Evolutionary conservation across 1,140 invertebrate species (phyloP).

Genomic region (Habropoda laboriosa): DNA sequence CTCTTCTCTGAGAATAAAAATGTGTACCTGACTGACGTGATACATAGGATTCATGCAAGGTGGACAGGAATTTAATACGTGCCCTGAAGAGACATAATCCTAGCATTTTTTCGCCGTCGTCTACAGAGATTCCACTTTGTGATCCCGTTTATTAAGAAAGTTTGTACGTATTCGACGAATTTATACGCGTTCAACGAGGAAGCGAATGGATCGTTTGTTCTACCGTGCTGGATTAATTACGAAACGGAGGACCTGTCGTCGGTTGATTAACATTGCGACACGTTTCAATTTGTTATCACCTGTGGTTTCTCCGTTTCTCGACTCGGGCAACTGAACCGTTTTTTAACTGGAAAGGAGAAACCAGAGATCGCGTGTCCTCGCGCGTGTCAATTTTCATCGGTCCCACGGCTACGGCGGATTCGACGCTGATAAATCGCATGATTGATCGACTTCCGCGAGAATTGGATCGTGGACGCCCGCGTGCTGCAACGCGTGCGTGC

Average conservation of each 20-base stretch:
- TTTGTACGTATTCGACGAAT: too few relatives aligned
- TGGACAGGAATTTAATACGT: not conserved
- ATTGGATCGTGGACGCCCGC: not conserved
- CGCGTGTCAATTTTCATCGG: slow-evolving; percentile 24
- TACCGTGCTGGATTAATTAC: slow-evolving; percentile 41
- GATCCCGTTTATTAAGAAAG: not conserved
- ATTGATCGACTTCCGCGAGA: not conserved
- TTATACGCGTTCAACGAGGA: not conserved
- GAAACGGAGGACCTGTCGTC: not conserved
- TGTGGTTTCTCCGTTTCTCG: not conserved
- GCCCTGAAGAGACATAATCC: not conserved
- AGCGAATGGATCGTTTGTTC: not conserved
- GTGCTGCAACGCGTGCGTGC: too few relatives aligned
- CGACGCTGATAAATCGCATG: slow-evolving; percentile 22
- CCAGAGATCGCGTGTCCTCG: slow-evolving; percentile 11
- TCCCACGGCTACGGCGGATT: not conserved
- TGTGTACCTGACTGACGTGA: not conserved
- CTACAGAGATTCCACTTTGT: not conserved
- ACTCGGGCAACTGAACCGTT: not conserved
- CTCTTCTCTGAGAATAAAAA: not conserved
- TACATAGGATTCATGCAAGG: not conserved
- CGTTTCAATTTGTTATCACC: slow-evolving; percentile 35
- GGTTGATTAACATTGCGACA: not conserved
- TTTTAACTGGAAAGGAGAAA: slow-evolving; percentile 26
- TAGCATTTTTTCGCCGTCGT: not conserved